These are phyloP conservation scores for Spinus pinus DNA, from an alignment of 2,797 vertebrate genomes.

Conservation along the genomic window DNA sequence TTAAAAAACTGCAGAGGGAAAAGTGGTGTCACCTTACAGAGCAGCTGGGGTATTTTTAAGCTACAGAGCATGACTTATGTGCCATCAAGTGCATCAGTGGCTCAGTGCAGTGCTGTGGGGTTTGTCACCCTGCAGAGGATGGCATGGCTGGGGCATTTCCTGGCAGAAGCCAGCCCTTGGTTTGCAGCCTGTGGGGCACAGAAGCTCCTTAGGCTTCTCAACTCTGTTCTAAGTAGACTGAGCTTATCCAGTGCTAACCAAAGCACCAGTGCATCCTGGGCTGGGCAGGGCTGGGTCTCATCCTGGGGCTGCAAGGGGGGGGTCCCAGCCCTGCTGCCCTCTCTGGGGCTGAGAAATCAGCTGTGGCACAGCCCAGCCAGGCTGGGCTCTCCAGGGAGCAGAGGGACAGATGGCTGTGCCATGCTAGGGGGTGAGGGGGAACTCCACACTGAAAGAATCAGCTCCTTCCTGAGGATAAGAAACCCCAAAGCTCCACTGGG, in stretches of 20 bases:
- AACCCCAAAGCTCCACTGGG: background rate
- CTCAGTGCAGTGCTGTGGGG: background rate
- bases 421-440: background rate
- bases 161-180: background rate
- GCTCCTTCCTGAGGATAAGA: background rate
- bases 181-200: background rate
- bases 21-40: background rate
- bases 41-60: background rate
- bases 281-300: background rate
- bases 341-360: background rate
- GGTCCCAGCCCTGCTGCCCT: background rate
- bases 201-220: background rate
- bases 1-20: slow-evolving; percentile 9
- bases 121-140: background rate
- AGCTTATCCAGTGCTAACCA: background rate
- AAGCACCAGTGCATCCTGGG: background rate
- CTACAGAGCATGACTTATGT: background rate
- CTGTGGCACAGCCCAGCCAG: background rate
- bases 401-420: background rate
- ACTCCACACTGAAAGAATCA: too few relatives aligned
- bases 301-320: background rate
- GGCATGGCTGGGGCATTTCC: background rate
- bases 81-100: background rate
- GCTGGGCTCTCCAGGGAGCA: background rate
- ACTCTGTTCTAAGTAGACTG: background rate